Evolutionary conservation across 2,888 invertebrate species (phyloP).

Genomic region (Notodonta dromedarius): DNA sequence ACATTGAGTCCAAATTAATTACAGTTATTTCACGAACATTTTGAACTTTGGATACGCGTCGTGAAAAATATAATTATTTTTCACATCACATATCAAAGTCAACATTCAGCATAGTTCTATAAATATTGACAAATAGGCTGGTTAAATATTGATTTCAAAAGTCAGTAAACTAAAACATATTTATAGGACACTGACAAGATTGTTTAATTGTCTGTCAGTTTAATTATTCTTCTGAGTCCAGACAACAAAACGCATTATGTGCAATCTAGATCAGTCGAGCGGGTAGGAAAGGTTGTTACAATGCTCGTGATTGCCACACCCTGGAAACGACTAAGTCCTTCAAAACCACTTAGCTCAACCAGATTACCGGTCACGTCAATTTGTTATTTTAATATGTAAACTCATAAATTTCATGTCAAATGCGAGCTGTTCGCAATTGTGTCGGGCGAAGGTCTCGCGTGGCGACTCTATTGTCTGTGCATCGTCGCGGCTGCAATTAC

Average conservation of each 20-base stretch:
- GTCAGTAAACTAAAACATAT: background rate
- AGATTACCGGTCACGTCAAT: conserved; percentile 66
- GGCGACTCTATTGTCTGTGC: conserved; percentile 59
- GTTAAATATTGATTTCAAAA: background rate
- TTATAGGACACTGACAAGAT: conserved; percentile 33
- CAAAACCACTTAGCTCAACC: conserved; percentile 64
- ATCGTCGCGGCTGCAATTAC: conserved; percentile 59
- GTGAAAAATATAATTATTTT: background rate
- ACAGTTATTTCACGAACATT: conserved; percentile 33
- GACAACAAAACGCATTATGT: conserved; percentile 60
- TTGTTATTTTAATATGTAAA: conserved; percentile 72
- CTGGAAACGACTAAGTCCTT: conserved; percentile 65
- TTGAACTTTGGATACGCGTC: conserved; percentile 15
- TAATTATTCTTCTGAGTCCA: conserved; percentile 45
- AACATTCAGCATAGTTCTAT: too few relatives aligned
- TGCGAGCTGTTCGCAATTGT: conserved; percentile 56
- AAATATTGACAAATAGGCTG: background rate
- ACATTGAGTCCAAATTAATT: conserved; percentile 26
- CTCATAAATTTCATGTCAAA: conserved; percentile 60
- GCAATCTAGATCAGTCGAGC: conserved; percentile 52
- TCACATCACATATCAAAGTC: background rate
- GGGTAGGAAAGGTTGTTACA: conserved; percentile 41
- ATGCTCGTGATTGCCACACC: conserved; percentile 77
- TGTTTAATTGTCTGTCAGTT: conserved; percentile 45
- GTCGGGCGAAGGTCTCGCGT: conserved; percentile 61